Base-by-base conservation (phyloP, 2,797 vertebrate species). In the Argya squamiceps region DNA sequence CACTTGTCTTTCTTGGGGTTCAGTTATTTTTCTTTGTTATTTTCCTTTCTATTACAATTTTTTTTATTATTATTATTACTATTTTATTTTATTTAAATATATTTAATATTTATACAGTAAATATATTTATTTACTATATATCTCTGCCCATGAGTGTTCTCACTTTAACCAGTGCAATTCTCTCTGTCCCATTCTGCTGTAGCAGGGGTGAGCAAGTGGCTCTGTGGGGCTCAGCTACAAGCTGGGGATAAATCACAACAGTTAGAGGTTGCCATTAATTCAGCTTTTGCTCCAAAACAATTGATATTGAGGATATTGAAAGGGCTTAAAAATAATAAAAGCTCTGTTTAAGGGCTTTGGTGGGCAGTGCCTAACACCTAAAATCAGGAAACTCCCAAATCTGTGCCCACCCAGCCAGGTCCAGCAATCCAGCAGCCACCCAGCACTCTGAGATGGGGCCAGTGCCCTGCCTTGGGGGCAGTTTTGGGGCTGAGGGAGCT, bases 341-440 rank as follows among this genome's bases (percentile, higher is more conserved):
- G 36, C 12, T 77, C 15, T 26, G 12, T 30, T n/a, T 36, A 52
- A n/a, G 58, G 15, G 15, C 18, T 53, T 43, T 13, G 10, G n/a
- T 24, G 26, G 23, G 23, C n/a, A 60, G 20, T 78, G 46, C 65
- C 37, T 32, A 52, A 23, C 4, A 4, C 7, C 6, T 21, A 44
- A 73, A 69, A 60, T 39, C 11, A 8, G 44, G 60, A 37, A 65
- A 39, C 2, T 70, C 21, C 55, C 36, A 59, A 52, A 46, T 12
- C 52, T 0, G 0, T 43, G 36, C 32, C 50, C 1, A 1, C 10
- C 12, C 27, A 16, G 44, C 39, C 0, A 3, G 34, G 37, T 81
- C 65, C 2, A 20, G 49, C 39, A 37, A 15, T 23, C 19, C 63
- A 53, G 46, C 50, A 60, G 79, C 76, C 10, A 1, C 2, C 1